A percentile compares a stretch with the other conserved stretches of the same genome.
Evolutionary conservation across 2,797 vertebrate genomes (phyloP).

Genomic region (Karalla daura): DNA sequence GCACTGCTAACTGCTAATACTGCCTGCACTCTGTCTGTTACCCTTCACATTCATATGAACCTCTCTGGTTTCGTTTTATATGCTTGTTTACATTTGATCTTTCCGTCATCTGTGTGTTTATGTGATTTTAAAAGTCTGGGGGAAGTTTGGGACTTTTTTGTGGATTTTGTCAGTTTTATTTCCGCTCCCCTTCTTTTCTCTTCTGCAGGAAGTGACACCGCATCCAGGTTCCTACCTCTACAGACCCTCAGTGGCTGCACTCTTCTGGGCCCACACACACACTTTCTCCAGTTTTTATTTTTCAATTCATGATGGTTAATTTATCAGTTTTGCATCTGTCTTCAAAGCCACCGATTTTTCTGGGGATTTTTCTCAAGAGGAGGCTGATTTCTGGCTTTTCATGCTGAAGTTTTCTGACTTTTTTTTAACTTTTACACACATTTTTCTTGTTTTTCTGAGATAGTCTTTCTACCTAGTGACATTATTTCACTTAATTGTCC

Average conservation of each 20-base stretch:
- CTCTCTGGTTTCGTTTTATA: too few species aligned
- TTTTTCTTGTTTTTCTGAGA: too few species aligned
- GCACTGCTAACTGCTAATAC: not conserved
- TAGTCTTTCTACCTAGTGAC: not conserved
- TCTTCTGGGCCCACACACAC: not conserved
- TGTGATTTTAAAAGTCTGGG: not conserved
- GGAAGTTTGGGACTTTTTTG: not conserved
- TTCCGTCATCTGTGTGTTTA: not conserved
- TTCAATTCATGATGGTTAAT: slow-evolving; percentile 34
- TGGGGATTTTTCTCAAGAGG: slow-evolving; percentile 11
- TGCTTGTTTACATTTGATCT: too few species aligned
- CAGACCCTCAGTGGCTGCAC: not conserved
- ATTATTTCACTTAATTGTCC: too few species aligned
- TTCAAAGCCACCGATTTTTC: slow-evolving; percentile 26
- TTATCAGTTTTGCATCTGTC: slow-evolving; percentile 7
- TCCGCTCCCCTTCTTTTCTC: not conserved
- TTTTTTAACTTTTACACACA: too few species aligned
- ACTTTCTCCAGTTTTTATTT: not conserved
- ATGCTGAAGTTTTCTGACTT: slow-evolving; percentile 18
- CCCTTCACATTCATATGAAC: too few species aligned
- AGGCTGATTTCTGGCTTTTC: slow-evolving; percentile 1
- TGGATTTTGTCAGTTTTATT: not conserved
- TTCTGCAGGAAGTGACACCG: slow-evolving; percentile 27
- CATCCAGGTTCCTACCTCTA: slow-evolving; percentile 34
- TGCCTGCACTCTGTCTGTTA: not conserved